Base-by-base conservation (phyloP, 2,888 invertebrate genomes). In the Reticulitermes lucifugus region DNA sequence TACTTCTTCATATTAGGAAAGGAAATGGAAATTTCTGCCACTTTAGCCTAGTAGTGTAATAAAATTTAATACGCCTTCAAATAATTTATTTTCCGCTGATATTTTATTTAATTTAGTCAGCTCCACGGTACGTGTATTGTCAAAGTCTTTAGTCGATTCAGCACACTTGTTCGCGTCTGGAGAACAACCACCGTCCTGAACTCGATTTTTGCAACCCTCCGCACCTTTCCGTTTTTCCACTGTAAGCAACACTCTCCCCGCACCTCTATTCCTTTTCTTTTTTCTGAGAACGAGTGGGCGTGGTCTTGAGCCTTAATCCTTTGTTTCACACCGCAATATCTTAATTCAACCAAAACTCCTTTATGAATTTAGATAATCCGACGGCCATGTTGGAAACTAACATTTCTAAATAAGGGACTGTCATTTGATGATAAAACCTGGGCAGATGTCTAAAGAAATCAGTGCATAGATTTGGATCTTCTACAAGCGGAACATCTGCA, bases 351-450 rank as follows among this genome's bases (percentile, higher is more conserved):
- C 41, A 41, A 7, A 73, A 73, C 35, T 41, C 73, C 12, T 41
- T 73, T 73, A 6, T 73, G 73, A 25, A 73, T 73, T 73, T 73
- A 73, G 22, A 73, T 73, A 73, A 73, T 41, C 41, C 73, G 41
- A 6, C 35, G 7, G 2, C 73, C 29, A 41, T 41, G 41, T 73
- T 73, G 21, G 22, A 73, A 73, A 25, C 18, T 41, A 73, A 41
- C 41, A 41, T 73, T 41, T 12, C 73, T 41, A 41, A n/a, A 3
- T 10, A 35, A 21, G 18, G 73, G 18, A 73, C 29, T 25, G 73
- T 73, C 73, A 21, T 10, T 65, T 65, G n/a, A 25, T n/a, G 9
- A 0, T n/a, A 7, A 25, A n/a, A 65, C n/a, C 25, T 65, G 65
- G 25, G 65, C 18, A 12, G 4, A 14, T 55, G 18, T 14, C 5